phyloP scores from a whole-genome alignment of 2,888 invertebrate genomes.

The Chouioia cunea region DNA sequence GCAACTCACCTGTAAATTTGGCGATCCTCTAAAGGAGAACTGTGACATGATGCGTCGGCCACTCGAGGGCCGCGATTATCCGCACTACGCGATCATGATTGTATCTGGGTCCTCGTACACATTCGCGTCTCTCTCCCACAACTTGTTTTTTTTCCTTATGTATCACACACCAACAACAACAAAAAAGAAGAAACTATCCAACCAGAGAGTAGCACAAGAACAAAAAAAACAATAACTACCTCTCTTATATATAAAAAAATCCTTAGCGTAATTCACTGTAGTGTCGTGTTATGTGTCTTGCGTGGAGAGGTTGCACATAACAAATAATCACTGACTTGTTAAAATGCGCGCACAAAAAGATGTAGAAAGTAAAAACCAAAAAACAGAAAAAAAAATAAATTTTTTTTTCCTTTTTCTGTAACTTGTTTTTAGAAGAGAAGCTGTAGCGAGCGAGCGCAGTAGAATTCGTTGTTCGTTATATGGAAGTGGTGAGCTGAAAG shows the following conservation, averaged over 20 bases:
- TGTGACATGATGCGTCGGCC: constrained; percentile 77
- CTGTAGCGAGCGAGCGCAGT: too few species aligned
- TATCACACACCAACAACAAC: not conserved
- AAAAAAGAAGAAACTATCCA: not conserved
- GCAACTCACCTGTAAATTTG: constrained; percentile 74
- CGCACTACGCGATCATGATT: constrained; percentile 67
- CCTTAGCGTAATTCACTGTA: too few species aligned
- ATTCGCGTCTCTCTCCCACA: constrained; percentile 44
- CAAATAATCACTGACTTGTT: not conserved
- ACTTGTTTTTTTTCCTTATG: not conserved
- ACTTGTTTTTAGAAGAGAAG: too few species aligned
- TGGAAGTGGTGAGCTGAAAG: not conserved
- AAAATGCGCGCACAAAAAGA: too few species aligned
- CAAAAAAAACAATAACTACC: too few species aligned
- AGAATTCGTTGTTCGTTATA: too few species aligned
- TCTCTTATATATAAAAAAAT: too few species aligned
- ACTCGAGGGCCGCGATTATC: constrained; percentile 65
- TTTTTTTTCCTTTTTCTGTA: too few species aligned
- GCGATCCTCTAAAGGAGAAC: constrained; percentile 77
- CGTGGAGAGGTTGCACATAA: not conserved
- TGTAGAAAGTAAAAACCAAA: too few species aligned
- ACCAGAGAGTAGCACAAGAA: too few species aligned
- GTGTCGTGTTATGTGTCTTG: too few species aligned
- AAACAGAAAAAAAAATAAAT: too few species aligned
- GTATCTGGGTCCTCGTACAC: constrained; percentile 42